These are phyloP conservation scores for Morpho deidamia DNA, from an alignment of 2,888 invertebrate species.

Conservation along the genomic window DNA sequence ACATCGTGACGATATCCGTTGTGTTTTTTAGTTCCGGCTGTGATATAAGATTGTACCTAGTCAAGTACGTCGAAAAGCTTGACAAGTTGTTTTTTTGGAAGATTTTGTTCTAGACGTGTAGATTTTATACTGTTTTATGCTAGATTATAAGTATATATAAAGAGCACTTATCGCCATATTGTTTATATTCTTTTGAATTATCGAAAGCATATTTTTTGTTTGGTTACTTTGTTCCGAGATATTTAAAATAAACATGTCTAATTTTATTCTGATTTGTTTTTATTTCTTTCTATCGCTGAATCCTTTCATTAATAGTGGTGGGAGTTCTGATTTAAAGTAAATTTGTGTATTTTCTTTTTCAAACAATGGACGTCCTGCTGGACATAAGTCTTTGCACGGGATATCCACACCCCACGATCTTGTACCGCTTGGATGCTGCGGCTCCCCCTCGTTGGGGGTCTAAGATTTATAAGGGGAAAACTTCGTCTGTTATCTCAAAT, in stretches of 20 bases:
- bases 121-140: slow-evolving; percentile 9
- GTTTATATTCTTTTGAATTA: slow-evolving; percentile 1
- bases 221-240: slow-evolving; percentile 3
- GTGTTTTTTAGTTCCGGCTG: slow-evolving; percentile 51
- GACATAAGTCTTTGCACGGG: no score
- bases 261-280: no score
- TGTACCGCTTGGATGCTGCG: no score
- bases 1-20: neutral
- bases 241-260: slow-evolving; percentile 3
- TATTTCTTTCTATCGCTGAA: no score
- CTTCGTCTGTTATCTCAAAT: no score
- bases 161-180: slow-evolving; percentile 1
- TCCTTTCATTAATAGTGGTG: no score
- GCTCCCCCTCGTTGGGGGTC: no score
- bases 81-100: slow-evolving; percentile 21
- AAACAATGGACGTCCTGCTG: no score
- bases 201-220: neutral
- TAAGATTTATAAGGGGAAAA: no score
- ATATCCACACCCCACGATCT: no score
- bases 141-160: neutral
- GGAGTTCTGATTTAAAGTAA: no score
- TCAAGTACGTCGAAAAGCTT: slow-evolving; percentile 27
- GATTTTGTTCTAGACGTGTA: slow-evolving; percentile 10
- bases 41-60: slow-evolving; percentile 44
- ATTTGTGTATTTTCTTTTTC: no score